Base-by-base conservation (phyloP, 2,113 vertebrate species). In the Catharus minimus region DNA sequence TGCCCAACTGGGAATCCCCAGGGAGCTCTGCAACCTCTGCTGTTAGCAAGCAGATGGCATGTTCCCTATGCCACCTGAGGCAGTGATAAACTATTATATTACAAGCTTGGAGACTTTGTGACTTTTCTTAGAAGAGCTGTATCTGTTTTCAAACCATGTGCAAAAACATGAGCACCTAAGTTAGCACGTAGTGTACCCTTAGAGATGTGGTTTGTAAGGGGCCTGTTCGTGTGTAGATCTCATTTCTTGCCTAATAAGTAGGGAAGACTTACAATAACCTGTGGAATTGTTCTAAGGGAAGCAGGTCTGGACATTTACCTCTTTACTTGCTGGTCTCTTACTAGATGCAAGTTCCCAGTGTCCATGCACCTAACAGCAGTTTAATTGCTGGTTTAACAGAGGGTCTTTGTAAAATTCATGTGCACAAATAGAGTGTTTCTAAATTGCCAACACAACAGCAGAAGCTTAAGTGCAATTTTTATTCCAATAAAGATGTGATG, bases 401-500 rank as follows among this genome's bases (percentile, higher is more conserved):
- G 39, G 19, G 22, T 61, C 82, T 94, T 82, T 52, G 47, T 89
- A 61, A 88, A 91, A 82, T 84, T 77, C 67, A 21, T 10, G 33
- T 92, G 74, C 60, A 62, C 47, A 83, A 79, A 61, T 60, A 62
- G 50, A 62, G 36, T 21, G 1, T 90, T 91, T 94, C 68, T 95
- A 67, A 95, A 96, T 89, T 95, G 91, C 82, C 90, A 86, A 60
- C 88, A 88, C 75, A 94, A 94, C 72, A 92, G 57, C 56, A n/a
- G 85, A 95, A 91, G 88, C 88, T 80, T 92, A 92, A 94, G 82
- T 89, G 82, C 94, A 86, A 58, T 92, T 94, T 96, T 95, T 96
- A 95, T 96, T 95, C 85, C 94, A 95, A 90, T 95, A 94, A 96
- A 92, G 82, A 93, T 82, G 56, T 91, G 91, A 95, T 95, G 92